These are phyloP conservation scores for Rallus crepitans DNA, from an alignment of 2,797 vertebrate genomes.

Conservation along the genomic window DNA sequence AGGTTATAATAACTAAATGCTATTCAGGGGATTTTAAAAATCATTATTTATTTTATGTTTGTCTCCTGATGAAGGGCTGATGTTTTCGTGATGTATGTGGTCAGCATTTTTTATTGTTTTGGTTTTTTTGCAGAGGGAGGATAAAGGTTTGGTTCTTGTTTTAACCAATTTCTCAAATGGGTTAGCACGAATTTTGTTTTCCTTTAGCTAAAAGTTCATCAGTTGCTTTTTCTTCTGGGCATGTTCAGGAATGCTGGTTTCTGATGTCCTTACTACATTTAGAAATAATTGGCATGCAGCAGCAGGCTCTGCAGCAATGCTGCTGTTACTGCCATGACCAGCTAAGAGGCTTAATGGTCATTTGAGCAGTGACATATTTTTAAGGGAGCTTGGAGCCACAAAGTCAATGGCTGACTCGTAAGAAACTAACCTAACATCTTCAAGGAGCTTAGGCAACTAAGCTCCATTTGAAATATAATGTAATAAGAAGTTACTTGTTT, in stretches of 20 bases:
- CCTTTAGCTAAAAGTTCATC: background rate
- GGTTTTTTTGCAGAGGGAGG: background rate
- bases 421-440: background rate
- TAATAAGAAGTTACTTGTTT: background rate
- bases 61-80: background rate
- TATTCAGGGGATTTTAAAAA: background rate
- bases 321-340: background rate
- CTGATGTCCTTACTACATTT: background rate
- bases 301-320: background rate
- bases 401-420: background rate
- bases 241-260: background rate
- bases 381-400: background rate
- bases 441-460: background rate
- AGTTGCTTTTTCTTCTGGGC: conserved; percentile 7
- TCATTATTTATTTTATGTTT: background rate
- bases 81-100: background rate
- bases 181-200: background rate
- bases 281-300: background rate
- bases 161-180: background rate
- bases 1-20: background rate
- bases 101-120: background rate
- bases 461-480: background rate
- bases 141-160: background rate
- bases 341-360: background rate
- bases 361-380: background rate